A percentile compares a stretch with the other conserved stretches of the same genome.
Conservation (phyloP, 2,113 vertebrate species). For the Chascanopsetta lugubris region DNA sequence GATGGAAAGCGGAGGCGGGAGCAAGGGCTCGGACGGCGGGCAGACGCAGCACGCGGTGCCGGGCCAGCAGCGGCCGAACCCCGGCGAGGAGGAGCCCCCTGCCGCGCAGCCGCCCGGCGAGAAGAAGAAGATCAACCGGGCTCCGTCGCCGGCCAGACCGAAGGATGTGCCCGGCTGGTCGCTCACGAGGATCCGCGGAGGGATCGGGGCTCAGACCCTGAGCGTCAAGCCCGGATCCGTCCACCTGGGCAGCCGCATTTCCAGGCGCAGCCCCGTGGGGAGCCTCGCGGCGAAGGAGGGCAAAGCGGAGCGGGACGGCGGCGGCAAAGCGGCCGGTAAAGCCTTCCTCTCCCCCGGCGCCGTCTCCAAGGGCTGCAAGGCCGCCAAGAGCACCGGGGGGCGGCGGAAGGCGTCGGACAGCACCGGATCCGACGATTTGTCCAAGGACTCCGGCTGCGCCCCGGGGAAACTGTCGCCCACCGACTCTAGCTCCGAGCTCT, state of each 20-base stretch:
- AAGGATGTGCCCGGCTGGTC: constrained; percentile 91
- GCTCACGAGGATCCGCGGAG: constrained; percentile 86
- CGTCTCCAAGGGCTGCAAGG: constrained; percentile 58
- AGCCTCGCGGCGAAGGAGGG: constrained; percentile 69
- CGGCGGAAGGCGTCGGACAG: constrained; percentile 81
- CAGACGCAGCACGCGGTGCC: constrained; percentile 58
- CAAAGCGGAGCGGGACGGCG: constrained; percentile 64
- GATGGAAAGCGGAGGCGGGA: constrained; percentile 81
- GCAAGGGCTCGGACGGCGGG: constrained; percentile 71
- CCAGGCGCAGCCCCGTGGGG: constrained; percentile 79
- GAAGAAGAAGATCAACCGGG: constrained; percentile 89
- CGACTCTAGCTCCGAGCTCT: constrained; percentile 93
- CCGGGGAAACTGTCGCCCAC: constrained; percentile 84
- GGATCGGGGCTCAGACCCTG: constrained; percentile 79
- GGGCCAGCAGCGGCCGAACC: constrained; percentile 25
- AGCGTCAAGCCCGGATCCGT: constrained; percentile 82
- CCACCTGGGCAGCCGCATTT: constrained; percentile 79
- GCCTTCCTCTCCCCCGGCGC: constrained; percentile 32
- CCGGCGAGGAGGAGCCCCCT: constrained; percentile 49
- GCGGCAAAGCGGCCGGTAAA: constrained; percentile 61
- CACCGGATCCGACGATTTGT: constrained; percentile 77
- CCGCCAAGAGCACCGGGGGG: constrained; percentile 57
- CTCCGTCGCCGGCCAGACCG: constrained; percentile 91
- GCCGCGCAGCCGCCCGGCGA: constrained; percentile 48
- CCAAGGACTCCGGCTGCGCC: constrained; percentile 80